These are phyloP conservation scores for Hirtodrosophila cameraria DNA, from an alignment of 2,888 invertebrate species.

Conservation along the genomic window DNA sequence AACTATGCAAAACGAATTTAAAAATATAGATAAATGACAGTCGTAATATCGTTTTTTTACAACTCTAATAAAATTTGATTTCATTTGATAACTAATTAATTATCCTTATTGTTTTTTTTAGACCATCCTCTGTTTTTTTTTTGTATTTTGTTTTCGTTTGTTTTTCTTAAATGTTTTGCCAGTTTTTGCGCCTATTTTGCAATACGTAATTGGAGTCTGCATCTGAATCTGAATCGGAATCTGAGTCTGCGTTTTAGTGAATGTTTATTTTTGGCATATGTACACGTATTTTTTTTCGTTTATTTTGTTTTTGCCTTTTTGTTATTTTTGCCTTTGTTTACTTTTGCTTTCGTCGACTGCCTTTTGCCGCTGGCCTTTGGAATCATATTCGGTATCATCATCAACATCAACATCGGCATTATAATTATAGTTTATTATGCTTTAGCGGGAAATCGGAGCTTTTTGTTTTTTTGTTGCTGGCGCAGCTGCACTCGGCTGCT, in stretches of 20 bases:
- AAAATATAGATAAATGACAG: no score
- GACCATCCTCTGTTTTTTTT: background rate
- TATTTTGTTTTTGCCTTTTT: slow-evolving; percentile 15
- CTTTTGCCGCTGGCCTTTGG: slow-evolving; percentile 8
- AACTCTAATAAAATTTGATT: no score
- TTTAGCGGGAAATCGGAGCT: slow-evolving; percentile 57
- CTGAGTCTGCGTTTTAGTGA: slow-evolving; percentile 22
- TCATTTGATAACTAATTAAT: no score
- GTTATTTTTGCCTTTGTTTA: slow-evolving; percentile 57
- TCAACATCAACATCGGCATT: slow-evolving; percentile 1
- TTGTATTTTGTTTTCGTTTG: slow-evolving; percentile 6
- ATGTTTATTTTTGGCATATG: slow-evolving; percentile 67
- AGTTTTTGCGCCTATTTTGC: slow-evolving; percentile 43
- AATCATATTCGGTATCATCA: slow-evolving; percentile 30
- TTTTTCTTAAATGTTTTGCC: slow-evolving; percentile 2
- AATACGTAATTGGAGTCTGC: slow-evolving; percentile 65
- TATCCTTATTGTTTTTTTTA: no score
- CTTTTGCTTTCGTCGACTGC: slow-evolving; percentile 56
- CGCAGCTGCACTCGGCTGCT: slow-evolving; percentile 33
- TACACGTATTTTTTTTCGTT: slow-evolving; percentile 10
- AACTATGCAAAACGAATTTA: no score
- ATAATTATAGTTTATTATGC: slow-evolving; percentile 67
- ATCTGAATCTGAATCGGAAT: no score
- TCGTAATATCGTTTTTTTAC: no score
- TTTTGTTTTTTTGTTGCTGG: slow-evolving; percentile 21